Conservation (phyloP, 2,888 invertebrate genomes). For the Parnassius apollo region DNA sequence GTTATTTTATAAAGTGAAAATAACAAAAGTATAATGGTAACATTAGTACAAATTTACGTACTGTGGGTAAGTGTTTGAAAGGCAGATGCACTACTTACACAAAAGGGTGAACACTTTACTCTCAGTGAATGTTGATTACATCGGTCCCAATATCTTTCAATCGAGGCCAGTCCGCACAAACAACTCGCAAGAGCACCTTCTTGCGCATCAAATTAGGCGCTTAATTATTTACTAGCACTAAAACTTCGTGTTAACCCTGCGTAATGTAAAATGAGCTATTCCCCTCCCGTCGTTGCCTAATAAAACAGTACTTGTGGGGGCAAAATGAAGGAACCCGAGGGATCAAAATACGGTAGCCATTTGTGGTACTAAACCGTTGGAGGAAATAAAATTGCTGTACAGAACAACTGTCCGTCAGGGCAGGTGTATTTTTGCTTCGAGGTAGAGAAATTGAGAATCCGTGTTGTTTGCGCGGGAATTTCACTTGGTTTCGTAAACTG, state of each 20-base stretch:
- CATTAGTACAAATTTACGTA: too few relatives aligned
- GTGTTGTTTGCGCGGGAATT: conserved; percentile 6
- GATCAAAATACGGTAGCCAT: conserved; percentile 61
- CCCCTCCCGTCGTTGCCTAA: conserved; percentile 37
- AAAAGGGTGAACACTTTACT: background rate
- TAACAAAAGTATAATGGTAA: too few relatives aligned
- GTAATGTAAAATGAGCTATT: conserved; percentile 57
- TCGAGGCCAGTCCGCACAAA: conserved; percentile 63
- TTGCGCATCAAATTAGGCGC: conserved; percentile 76
- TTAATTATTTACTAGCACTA: conserved; percentile 78
- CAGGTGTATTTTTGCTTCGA: conserved; percentile 66
- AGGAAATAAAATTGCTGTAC: conserved; percentile 69
- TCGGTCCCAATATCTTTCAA: conserved; percentile 52
- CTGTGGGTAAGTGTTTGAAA: background rate
- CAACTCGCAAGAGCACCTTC: conserved; percentile 55
- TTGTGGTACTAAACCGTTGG: conserved; percentile 59
- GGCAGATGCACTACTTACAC: background rate
- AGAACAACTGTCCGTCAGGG: conserved; percentile 46
- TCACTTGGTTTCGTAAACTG: background rate
- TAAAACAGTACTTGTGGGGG: conserved; percentile 36
- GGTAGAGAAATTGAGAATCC: conserved; percentile 44
- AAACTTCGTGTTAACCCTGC: conserved; percentile 63
- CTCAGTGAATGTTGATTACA: conserved; percentile 16
- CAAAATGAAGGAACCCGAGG: conserved; percentile 44
- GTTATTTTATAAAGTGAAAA: too few relatives aligned